phyloP scores from a whole-genome alignment of 2,888 invertebrate species.

The Acrobasis consociella region DNA sequence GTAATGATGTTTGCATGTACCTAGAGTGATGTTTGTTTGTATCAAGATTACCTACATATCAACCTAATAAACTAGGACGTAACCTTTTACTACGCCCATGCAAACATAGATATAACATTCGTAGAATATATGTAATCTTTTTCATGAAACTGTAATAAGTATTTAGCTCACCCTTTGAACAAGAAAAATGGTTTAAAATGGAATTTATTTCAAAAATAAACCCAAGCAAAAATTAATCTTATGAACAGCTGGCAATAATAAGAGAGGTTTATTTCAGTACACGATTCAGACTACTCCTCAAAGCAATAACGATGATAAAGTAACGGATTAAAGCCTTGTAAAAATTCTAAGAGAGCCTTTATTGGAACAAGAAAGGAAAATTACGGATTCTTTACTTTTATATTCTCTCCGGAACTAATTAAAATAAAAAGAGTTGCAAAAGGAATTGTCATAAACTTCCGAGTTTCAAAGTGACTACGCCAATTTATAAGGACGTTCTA shows the following conservation, averaged over 20 bases:
- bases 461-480: not conserved
- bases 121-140: too few species aligned
- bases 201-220: not conserved
- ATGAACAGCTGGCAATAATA: not conserved
- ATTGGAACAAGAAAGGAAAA: slow-evolving; percentile 19
- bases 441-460: slow-evolving; percentile 1
- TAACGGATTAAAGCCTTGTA: slow-evolving; percentile 17
- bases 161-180: too few species aligned
- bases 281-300: not conserved
- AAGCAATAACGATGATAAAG: slow-evolving; percentile 18
- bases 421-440: slow-evolving; percentile 20
- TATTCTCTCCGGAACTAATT: slow-evolving; percentile 19
- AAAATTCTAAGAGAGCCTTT: slow-evolving; percentile 12
- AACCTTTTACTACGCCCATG: too few species aligned
- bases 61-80: too few species aligned
- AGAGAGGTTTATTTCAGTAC: not conserved
- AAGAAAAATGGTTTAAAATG: too few species aligned
- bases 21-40: too few species aligned
- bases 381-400: slow-evolving; percentile 19
- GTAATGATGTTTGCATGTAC: too few species aligned
- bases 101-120: too few species aligned
- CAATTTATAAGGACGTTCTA: too few species aligned
- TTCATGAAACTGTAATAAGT: too few species aligned
- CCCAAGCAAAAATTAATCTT: not conserved
- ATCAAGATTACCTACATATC: too few species aligned